Percentiles rank a stretch among this genome's conserved stretches.
phyloP scores from a whole-genome alignment of 92 coral and sea anemone species.

The Actinernus sp. region DNA sequence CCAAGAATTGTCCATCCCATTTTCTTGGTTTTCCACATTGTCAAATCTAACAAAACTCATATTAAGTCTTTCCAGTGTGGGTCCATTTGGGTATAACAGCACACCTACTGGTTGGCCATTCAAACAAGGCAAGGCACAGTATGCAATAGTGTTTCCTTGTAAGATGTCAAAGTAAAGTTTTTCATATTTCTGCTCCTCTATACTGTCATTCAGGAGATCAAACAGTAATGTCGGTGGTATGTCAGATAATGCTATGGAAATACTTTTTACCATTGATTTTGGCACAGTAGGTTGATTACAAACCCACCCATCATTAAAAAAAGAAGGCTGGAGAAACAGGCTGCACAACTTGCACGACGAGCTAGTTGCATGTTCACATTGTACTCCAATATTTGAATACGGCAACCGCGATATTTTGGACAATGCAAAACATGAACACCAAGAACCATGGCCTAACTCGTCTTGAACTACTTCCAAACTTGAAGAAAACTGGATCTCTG shows the following conservation, averaged over 20 bases:
- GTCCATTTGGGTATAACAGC: slow-evolving; percentile 77
- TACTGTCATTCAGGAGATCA: slow-evolving; percentile 68
- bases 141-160: slow-evolving; percentile 77
- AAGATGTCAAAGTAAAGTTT: slow-evolving; percentile 56
- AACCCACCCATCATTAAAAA: background rate
- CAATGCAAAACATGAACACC: slow-evolving; percentile 16
- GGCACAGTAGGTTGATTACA: background rate
- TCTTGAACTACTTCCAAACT: slow-evolving; percentile 33
- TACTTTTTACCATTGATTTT: background rate
- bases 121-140: slow-evolving; percentile 3
- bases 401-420: background rate
- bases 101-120: slow-evolving; percentile 6
- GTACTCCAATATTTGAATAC: background rate
- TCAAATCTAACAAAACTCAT: slow-evolving; percentile 14
- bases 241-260: slow-evolving; percentile 51
- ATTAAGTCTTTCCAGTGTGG: slow-evolving; percentile 61
- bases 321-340: background rate
- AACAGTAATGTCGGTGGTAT: slow-evolving; percentile 52
- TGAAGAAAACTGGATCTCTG: slow-evolving; percentile 56
- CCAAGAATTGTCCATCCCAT: background rate
- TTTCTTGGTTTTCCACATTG: background rate
- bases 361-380: background rate
- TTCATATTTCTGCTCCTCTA: slow-evolving; percentile 29
- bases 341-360: slow-evolving; percentile 7
- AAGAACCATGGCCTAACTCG: slow-evolving; percentile 43